phyloP scores from a whole-genome alignment of 2,888 invertebrate genomes.

The Diadegma fenestrale region DNA sequence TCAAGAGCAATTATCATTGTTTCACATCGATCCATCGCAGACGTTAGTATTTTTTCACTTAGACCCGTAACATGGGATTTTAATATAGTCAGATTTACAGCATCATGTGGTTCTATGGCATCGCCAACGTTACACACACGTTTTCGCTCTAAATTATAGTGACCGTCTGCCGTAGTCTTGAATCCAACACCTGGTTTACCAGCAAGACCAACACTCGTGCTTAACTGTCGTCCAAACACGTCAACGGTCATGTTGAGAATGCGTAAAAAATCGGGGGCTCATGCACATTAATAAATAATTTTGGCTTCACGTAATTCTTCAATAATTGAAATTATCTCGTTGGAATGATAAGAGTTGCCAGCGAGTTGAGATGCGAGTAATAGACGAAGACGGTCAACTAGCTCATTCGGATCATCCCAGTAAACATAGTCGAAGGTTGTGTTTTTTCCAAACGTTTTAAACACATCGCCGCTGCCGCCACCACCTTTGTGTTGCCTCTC shows the following conservation, averaged over 20 bases:
- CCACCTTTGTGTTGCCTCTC: too few species aligned
- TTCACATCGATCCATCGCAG: too few species aligned
- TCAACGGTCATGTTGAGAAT: not conserved
- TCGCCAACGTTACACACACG: too few species aligned
- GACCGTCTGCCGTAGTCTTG: not conserved
- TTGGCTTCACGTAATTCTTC: constrained; percentile 66
- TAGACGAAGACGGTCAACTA: constrained; percentile 65
- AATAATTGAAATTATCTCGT: constrained; percentile 67
- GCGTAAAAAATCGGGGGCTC: not conserved
- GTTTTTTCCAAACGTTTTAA: too few species aligned
- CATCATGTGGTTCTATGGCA: too few species aligned
- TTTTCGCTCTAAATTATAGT: not conserved
- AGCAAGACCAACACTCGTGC: too few species aligned
- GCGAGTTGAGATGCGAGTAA: constrained; percentile 64
- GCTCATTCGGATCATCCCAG: constrained; percentile 69
- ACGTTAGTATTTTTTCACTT: too few species aligned
- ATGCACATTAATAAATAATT: constrained; percentile 63
- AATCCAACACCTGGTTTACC: not conserved
- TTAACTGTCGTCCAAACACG: constrained; percentile 11
- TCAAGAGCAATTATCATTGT: too few species aligned
- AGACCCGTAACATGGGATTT: too few species aligned
- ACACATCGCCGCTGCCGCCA: too few species aligned
- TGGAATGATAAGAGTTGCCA: constrained; percentile 60
- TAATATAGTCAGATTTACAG: too few species aligned
- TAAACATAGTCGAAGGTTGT: constrained; percentile 58